phyloP scores from a whole-genome alignment of 2,888 invertebrate species.

The Drosophila paranaensis region DNA sequence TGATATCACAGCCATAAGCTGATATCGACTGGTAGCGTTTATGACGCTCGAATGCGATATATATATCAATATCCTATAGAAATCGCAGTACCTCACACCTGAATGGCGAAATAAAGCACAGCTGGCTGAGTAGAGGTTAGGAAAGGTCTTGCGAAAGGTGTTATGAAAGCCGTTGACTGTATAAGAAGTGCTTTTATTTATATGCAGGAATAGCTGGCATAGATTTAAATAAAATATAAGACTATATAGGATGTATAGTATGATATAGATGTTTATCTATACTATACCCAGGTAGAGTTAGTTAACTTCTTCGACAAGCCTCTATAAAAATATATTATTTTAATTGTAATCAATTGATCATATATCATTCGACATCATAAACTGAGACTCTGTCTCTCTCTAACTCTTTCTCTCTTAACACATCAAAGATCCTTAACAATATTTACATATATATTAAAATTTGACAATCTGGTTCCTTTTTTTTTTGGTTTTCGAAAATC shows the following conservation, averaged over 20 bases:
- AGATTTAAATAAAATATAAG: too few relatives aligned
- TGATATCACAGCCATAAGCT: conserved; percentile 54
- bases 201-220: too few relatives aligned
- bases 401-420: not conserved
- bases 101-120: conserved; percentile 12
- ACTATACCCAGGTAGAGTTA: too few relatives aligned
- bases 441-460: conserved; percentile 9
- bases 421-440: not conserved
- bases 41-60: conserved; percentile 44
- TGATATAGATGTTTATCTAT: too few relatives aligned
- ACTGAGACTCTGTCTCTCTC: too few relatives aligned
- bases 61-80: conserved; percentile 51
- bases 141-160: not conserved
- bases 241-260: too few relatives aligned
- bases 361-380: too few relatives aligned
- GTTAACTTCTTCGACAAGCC: too few relatives aligned
- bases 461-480: not conserved
- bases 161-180: not conserved
- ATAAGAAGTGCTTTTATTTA: not conserved
- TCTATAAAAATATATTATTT: too few relatives aligned
- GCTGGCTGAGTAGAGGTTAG: not conserved
- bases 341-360: too few relatives aligned
- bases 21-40: conserved; percentile 76
- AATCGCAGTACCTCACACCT: conserved; percentile 65
- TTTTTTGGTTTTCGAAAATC: conserved; percentile 19